These are phyloP conservation scores for Bombus pyrosoma DNA, from an alignment of 1,140 invertebrate genomes.

Conservation along the genomic window DNA sequence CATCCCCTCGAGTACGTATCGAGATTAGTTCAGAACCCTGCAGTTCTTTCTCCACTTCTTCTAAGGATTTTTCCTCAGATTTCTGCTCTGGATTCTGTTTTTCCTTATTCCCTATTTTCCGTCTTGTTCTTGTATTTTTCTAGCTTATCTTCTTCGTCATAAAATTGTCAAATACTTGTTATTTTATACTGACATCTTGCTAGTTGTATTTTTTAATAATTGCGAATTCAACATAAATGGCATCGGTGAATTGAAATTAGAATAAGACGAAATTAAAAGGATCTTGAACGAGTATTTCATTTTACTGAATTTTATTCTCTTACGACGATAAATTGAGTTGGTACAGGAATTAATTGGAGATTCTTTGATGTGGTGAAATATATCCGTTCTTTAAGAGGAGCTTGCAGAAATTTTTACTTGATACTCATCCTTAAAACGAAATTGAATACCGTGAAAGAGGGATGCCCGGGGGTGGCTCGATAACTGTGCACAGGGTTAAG, in stretches of 20 bases:
- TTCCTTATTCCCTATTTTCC: too few relatives aligned
- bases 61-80: not conserved
- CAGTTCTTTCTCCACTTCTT: too few relatives aligned
- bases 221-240: too few relatives aligned
- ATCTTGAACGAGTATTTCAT: not conserved
- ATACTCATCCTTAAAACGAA: constrained; percentile 4
- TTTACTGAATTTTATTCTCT: not conserved
- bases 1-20: constrained; percentile 48
- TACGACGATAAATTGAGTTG: not conserved
- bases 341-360: not conserved
- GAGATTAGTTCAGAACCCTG: constrained; percentile 32
- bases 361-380: not conserved
- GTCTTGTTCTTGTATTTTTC: not conserved
- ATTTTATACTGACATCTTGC: too few relatives aligned
- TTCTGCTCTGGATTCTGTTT: not conserved
- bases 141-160: too few relatives aligned
- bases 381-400: too few relatives aligned
- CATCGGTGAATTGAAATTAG: too few relatives aligned
- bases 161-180: too few relatives aligned
- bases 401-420: constrained; percentile 9
- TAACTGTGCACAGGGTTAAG: constrained; percentile 13
- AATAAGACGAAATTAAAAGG: too few relatives aligned
- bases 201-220: too few relatives aligned
- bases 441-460: not conserved
- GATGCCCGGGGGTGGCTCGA: constrained; percentile 14